Percentiles rank a stretch among this genome's conserved stretches.
Conservation (phyloP, 2,113 vertebrate species). For the Leiothrix lutea region DNA sequence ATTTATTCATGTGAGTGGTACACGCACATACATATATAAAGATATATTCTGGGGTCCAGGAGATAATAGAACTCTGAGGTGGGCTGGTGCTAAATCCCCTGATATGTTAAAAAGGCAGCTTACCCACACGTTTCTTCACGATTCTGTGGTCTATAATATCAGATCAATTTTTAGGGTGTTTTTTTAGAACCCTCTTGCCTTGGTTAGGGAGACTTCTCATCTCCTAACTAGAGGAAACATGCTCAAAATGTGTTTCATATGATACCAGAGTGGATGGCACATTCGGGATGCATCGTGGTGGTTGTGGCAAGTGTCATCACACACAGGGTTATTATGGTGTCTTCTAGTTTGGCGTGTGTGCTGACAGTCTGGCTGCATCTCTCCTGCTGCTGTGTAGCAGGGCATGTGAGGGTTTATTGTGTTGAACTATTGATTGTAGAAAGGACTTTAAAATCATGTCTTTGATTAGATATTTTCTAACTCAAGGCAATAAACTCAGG, state of each 20-base stretch:
- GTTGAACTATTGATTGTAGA: neutral
- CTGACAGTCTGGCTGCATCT: neutral
- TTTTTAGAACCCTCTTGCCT: neutral
- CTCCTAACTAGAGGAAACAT: neutral
- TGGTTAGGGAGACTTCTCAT: neutral
- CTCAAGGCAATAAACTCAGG: neutral
- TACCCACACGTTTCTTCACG: neutral
- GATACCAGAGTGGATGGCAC: neutral
- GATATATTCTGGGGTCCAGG: neutral
- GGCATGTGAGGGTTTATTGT: neutral
- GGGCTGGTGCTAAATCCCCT: neutral
- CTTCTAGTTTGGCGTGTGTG: rapidly evolving
- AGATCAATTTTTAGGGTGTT: rapidly evolving
- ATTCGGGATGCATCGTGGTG: neutral
- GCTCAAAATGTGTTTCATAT: neutral
- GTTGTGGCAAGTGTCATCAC: neutral
- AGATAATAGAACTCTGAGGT: neutral
- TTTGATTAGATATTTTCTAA: neutral
- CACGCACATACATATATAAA: neutral
- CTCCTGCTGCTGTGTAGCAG: neutral
- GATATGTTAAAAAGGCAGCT: neutral
- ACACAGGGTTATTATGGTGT: neutral
- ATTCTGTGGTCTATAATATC: neutral
- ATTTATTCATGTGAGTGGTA: neutral
- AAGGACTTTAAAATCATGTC: neutral